Conservation (phyloP, 2,113 vertebrate genomes). For the Cyanoderma ruficeps region DNA sequence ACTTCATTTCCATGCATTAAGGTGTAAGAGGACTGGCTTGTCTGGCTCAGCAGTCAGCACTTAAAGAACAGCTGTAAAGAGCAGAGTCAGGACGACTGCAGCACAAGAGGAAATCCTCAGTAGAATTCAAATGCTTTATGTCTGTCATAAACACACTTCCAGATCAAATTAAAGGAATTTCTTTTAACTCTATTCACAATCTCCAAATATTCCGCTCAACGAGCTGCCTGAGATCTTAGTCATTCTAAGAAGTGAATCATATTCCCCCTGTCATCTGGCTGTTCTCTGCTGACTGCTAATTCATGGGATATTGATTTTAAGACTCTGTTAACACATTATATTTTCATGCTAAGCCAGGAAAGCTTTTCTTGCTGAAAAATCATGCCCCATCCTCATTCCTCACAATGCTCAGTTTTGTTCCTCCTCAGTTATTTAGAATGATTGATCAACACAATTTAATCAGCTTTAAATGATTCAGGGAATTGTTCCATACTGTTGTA, state of each 20-base stretch:
- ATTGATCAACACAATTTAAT: slow-evolving; percentile 33
- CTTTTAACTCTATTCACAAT: slow-evolving; percentile 21
- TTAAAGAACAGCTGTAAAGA: slow-evolving; percentile 44
- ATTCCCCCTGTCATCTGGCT: slow-evolving; percentile 46
- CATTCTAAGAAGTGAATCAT: slow-evolving; percentile 70
- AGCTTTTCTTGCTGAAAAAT: slow-evolving; percentile 63
- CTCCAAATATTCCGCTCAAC: slow-evolving; percentile 39
- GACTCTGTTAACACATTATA: slow-evolving; percentile 60
- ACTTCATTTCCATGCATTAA: slow-evolving; percentile 42
- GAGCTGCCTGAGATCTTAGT: slow-evolving; percentile 60
- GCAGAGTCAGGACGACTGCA: neutral
- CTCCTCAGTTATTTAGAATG: neutral
- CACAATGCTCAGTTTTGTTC: neutral
- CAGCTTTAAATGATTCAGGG: slow-evolving; percentile 18
- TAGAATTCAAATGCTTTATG: slow-evolving; percentile 49
- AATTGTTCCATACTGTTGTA: neutral
- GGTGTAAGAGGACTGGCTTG: slow-evolving; percentile 23
- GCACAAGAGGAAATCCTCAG: slow-evolving; percentile 40
- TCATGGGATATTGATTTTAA: slow-evolving; percentile 72
- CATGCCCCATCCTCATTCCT: neutral
- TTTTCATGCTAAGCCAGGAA: slow-evolving; percentile 49
- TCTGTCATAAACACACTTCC: slow-evolving; percentile 59
- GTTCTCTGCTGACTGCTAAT: slow-evolving; percentile 71
- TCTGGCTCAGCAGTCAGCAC: slow-evolving; percentile 19
- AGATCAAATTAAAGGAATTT: slow-evolving; percentile 65